These are phyloP conservation scores for Nasonovia ribisnigri DNA, from an alignment of 2,888 invertebrate species.

Conservation along the genomic window DNA sequence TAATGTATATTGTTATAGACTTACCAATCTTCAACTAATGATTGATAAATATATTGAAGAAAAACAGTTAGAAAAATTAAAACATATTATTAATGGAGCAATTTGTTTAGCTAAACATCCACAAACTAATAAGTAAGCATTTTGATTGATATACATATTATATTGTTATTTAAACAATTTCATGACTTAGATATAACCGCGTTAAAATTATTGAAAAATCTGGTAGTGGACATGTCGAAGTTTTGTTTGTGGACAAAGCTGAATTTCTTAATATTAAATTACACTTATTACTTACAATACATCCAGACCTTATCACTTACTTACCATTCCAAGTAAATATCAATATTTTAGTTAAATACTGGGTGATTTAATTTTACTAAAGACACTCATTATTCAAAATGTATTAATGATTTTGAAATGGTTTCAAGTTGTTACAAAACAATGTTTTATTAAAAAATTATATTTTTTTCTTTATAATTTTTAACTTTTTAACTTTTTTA, in stretches of 20 bases:
- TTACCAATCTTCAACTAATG: background rate
- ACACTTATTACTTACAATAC: background rate
- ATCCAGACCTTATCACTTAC: conserved; percentile 37
- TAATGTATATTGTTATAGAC: background rate
- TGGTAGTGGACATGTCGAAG: background rate
- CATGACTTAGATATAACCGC: background rate
- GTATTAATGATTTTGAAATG: no score
- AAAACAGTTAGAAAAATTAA: conserved; percentile 29
- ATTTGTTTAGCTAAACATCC: conserved; percentile 49
- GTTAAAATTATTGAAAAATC: background rate
- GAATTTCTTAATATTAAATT: background rate
- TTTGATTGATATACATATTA: background rate
- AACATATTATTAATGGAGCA: conserved; percentile 31
- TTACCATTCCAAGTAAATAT: conserved; percentile 59
- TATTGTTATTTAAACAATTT: background rate
- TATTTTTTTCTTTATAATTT: no score
- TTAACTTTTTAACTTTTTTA: no score
- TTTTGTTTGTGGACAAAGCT: conserved; percentile 42
- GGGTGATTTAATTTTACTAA: no score
- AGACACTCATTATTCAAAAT: no score
- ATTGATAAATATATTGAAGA: conserved; percentile 32
- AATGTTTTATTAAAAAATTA: no score
- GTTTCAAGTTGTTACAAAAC: no score
- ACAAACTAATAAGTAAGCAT: background rate
- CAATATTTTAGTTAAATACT: background rate